Conservation (phyloP, 1,140 invertebrate genomes). For the Procambarus virginalis region DNA sequence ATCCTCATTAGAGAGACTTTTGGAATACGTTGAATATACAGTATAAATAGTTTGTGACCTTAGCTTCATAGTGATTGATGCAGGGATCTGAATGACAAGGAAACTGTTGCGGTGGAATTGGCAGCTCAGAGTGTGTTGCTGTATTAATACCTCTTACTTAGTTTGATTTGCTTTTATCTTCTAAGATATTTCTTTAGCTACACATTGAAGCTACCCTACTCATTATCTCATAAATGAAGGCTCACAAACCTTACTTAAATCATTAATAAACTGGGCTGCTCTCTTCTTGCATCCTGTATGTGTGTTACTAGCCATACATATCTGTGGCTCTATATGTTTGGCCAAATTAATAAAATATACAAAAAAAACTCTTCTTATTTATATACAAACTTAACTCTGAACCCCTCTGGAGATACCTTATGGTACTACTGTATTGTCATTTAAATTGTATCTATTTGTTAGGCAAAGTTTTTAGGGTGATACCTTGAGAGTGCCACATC, state of each 20-base stretch:
- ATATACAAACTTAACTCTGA: too few relatives aligned
- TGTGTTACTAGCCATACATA: constrained; percentile 20
- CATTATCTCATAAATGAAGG: constrained; percentile 5
- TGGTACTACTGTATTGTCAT: too few relatives aligned
- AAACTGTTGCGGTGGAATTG: neutral
- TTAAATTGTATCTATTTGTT: too few relatives aligned
- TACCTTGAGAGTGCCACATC: too few relatives aligned
- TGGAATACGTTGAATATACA: neutral
- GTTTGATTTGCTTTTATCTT: neutral
- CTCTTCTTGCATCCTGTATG: constrained; percentile 9
- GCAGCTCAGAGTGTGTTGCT: neutral
- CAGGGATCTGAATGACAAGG: neutral
- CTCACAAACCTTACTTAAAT: constrained; percentile 10
- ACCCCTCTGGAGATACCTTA: too few relatives aligned
- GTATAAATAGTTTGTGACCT: neutral
- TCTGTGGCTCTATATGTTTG: constrained; percentile 15
- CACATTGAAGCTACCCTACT: constrained; percentile 26
- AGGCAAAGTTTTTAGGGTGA: too few relatives aligned
- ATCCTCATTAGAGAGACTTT: neutral
- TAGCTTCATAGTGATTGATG: neutral
- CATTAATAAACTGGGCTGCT: neutral
- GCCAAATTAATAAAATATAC: constrained; percentile 28
- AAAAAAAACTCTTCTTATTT: neutral
- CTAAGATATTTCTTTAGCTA: neutral
- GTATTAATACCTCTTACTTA: neutral